phyloP scores from a whole-genome alignment of 1,140 invertebrate genomes.

The Antheraea pernyi region DNA sequence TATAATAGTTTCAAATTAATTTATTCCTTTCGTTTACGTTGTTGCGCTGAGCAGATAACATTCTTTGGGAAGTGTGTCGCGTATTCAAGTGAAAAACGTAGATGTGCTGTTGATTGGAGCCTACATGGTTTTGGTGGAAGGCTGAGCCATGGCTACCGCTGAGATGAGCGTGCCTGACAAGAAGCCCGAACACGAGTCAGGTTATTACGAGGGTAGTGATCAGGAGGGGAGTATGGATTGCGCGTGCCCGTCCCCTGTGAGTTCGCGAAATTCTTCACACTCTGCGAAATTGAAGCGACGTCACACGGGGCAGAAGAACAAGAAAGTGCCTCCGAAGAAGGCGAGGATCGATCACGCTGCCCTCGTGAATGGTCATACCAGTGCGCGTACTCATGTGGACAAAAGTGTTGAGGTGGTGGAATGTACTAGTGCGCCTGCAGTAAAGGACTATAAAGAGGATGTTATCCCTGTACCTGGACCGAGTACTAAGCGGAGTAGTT shows the following conservation, averaged over 20 bases:
- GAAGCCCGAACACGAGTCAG: slow-evolving; percentile 75
- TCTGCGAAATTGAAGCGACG: slow-evolving; percentile 62
- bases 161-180: slow-evolving; percentile 74
- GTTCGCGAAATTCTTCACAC: slow-evolving; percentile 67
- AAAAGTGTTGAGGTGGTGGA: slow-evolving; percentile 70
- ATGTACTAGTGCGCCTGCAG: slow-evolving; percentile 37
- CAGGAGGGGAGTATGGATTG: slow-evolving; percentile 75
- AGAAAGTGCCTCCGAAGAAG: slow-evolving; percentile 59
- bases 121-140: slow-evolving; percentile 61
- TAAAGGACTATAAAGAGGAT: slow-evolving; percentile 51
- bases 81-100: slow-evolving; percentile 20
- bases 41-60: slow-evolving; percentile 1
- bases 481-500: slow-evolving; percentile 62
- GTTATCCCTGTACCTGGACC: slow-evolving; percentile 44
- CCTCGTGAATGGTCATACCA: slow-evolving; percentile 43
- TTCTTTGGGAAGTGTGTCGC: slow-evolving; percentile 20
- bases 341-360: slow-evolving; percentile 45
- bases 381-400: slow-evolving; percentile 37
- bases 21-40: slow-evolving; percentile 15
- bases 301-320: slow-evolving; percentile 60
- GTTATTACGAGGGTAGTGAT: slow-evolving; percentile 76
- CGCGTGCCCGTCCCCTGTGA: slow-evolving; percentile 67
- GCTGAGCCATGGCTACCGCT: slow-evolving; percentile 69
- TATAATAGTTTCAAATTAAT: slow-evolving; percentile 43
- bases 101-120: slow-evolving; percentile 28